These are phyloP conservation scores for Akabosia matsudoensis DNA, from an alignment of 1,140 invertebrate genomes.

Conservation along the genomic window DNA sequence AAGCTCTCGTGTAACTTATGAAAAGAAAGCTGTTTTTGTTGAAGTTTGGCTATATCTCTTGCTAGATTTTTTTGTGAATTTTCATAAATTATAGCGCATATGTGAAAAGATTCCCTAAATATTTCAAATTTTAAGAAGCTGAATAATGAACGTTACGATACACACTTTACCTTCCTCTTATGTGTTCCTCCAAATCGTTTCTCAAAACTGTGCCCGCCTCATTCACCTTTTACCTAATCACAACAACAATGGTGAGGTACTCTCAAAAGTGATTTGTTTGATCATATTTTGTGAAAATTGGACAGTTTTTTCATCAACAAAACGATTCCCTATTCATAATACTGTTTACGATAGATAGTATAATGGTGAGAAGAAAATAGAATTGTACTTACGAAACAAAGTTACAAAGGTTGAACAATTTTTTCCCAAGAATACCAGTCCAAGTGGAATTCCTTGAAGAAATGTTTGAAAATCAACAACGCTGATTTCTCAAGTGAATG, in stretches of 20 bases:
- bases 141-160: background rate
- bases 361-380: too few species aligned
- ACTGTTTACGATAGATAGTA: too few species aligned
- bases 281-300: conserved; percentile 15
- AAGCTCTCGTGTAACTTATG: background rate
- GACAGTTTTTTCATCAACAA: conserved; percentile 22
- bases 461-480: too few species aligned
- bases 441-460: too few species aligned
- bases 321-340: too few species aligned
- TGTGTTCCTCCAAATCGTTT: background rate
- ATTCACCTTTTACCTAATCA: background rate
- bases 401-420: too few species aligned
- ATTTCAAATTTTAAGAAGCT: background rate
- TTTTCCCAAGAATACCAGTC: too few species aligned
- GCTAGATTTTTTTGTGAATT: background rate
- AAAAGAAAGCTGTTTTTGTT: too few species aligned
- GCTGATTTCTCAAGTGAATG: too few species aligned
- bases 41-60: background rate
- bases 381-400: too few species aligned
- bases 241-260: background rate
- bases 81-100: background rate
- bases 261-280: background rate
- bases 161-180: background rate
- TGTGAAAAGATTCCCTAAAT: background rate
- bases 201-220: background rate